These are phyloP conservation scores for Galerucella nymphaeae DNA, from an alignment of 2,888 invertebrate species.

Conservation along the genomic window DNA sequence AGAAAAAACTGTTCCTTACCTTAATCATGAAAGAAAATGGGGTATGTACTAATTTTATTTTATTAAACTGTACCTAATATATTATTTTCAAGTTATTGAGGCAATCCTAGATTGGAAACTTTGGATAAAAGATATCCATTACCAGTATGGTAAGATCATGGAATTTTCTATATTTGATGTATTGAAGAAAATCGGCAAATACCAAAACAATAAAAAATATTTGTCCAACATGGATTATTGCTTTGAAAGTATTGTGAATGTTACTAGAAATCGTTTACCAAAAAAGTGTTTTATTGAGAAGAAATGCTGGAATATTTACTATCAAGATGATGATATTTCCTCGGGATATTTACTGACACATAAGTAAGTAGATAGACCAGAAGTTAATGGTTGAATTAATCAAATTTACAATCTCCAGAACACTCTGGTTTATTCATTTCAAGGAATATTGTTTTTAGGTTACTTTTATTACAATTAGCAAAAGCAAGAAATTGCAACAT, in stretches of 20 bases:
- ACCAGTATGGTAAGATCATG: constrained; percentile 39
- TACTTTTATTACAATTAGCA: constrained; percentile 49
- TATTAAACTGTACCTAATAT: constrained; percentile 1
- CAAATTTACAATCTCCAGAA: not conserved
- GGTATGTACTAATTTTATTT: constrained; percentile 36
- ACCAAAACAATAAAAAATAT: constrained; percentile 23
- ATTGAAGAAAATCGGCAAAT: constrained; percentile 31
- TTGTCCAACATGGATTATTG: constrained; percentile 45
- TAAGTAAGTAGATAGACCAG: constrained; percentile 42
- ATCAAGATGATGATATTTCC: constrained; percentile 32
- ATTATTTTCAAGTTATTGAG: constrained; percentile 24
- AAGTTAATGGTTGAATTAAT: not conserved
- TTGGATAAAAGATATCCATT: constrained; percentile 49
- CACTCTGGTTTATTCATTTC: no score
- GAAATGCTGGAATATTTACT: constrained; percentile 47
- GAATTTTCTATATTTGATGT: constrained; percentile 23
- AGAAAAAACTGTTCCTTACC: constrained; percentile 37
- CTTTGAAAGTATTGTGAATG: constrained; percentile 46
- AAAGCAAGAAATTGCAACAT: constrained; percentile 48
- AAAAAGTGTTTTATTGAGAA: constrained; percentile 41
- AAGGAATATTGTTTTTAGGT: constrained; percentile 45
- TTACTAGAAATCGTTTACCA: constrained; percentile 16
- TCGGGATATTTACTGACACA: constrained; percentile 49
- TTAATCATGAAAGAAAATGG: constrained; percentile 40
- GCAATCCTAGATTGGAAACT: constrained; percentile 44